Conservation (phyloP, 2,888 invertebrate genomes). For the Heliconius ethilla region DNA sequence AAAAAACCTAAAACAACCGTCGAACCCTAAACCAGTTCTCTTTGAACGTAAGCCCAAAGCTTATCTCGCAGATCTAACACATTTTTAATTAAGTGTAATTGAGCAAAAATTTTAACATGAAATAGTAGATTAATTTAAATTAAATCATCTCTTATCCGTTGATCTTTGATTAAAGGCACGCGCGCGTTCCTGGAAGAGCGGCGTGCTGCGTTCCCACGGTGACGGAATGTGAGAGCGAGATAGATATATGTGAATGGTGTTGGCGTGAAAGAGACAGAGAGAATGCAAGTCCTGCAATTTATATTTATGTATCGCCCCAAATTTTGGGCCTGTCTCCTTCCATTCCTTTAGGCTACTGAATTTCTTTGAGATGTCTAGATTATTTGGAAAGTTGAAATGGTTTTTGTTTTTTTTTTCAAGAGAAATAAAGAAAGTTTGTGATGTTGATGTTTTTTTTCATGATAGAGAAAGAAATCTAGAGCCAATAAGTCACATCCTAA, state of each 20-base stretch:
- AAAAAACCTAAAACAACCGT: not conserved
- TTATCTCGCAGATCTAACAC: slow-evolving; percentile 26
- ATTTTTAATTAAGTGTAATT: slow-evolving; percentile 41
- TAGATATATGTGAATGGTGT: slow-evolving; percentile 48
- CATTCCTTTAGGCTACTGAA: slow-evolving; percentile 18
- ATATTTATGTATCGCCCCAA: slow-evolving; percentile 59
- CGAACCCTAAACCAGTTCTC: not conserved
- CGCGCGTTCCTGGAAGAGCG: slow-evolving; percentile 71
- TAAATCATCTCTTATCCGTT: slow-evolving; percentile 42
- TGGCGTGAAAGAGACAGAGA: slow-evolving; percentile 47
- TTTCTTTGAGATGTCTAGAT: slow-evolving; percentile 16
- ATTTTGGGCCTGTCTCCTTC: slow-evolving; percentile 36
- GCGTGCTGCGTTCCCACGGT: slow-evolving; percentile 75
- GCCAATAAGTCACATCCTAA: not conserved
- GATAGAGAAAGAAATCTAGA: not conserved
- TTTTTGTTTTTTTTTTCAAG: not conserved
- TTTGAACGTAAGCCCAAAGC: not conserved
- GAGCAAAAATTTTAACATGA: slow-evolving; percentile 41
- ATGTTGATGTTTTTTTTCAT: not conserved
- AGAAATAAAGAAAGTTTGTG: not conserved
- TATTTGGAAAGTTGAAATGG: slow-evolving; percentile 15
- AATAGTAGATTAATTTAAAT: slow-evolving; percentile 41
- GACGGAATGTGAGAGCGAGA: slow-evolving; percentile 62
- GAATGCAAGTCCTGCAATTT: slow-evolving; percentile 53
- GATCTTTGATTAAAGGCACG: slow-evolving; percentile 65